Evolutionary conservation across 2,888 invertebrate genomes (phyloP), one percentile per base, ranked within the genome.

Genomic region (Aporophyla lueneburgensis): DNA sequence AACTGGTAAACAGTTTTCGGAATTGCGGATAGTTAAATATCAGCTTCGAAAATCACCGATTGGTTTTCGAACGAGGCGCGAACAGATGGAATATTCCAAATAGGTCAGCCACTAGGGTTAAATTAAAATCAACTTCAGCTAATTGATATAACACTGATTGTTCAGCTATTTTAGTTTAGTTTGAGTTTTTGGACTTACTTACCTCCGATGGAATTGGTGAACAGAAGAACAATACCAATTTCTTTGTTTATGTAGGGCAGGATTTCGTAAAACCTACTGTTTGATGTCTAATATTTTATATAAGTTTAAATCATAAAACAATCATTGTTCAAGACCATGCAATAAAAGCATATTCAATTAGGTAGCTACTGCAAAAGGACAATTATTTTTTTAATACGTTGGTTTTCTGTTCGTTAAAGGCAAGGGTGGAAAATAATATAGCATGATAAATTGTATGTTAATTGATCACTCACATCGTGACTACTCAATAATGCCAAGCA

Each of bases 111-210:
- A 14, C 58, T 59, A 54, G 33, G 54, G 33, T 51, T 68, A 59
- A 70, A 73, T 78, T 78, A 83, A 83, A 75, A 75, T 71, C 78
- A 77, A 86, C 78, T 78, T 73, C 59, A 12, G 19, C 54, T 85
- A 85, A 85, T 85, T 83, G 72, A 83, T 77, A 82, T 72, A 62
- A 82, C 85, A 51, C 58, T 21, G 58, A 77, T 70, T 77, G 58
- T 74, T 66, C 53, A 9, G 21, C 24, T 72, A 76, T 85, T n/a
- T 71, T 76, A 58, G 59, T 69, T 40, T 33, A 24, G 46, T 70
- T 56, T 63, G 33, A 76, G 53, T 71, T 62, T 71, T 72, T 65
- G 40, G 53, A 61, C 27, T 69, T 62, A 46, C 74, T 49, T n/a
- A 81, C 70, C 49, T 49, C 7, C 4, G 12, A 51, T 56, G 56